Evolutionary conservation across 2,113 vertebrate genomes (phyloP).

Genomic region (Solenodon paradoxus): DNA sequence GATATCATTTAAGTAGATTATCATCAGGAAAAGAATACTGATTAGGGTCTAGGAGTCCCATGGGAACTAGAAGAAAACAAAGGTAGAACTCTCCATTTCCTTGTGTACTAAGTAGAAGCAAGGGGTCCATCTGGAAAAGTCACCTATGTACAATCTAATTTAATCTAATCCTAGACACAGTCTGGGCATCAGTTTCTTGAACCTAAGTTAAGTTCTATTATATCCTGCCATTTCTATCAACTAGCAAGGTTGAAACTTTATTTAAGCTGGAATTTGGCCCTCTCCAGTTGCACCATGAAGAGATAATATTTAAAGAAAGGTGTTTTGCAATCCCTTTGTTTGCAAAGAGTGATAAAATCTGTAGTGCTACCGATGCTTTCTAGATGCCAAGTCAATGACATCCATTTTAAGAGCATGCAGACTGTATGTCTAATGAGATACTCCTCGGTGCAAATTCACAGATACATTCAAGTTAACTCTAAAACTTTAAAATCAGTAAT

Average conservation of each 20-base stretch:
- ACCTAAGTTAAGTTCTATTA: neutral
- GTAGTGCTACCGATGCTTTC: slow-evolving; percentile 75
- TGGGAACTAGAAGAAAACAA: neutral
- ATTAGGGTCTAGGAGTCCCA: neutral
- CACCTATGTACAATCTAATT: neutral
- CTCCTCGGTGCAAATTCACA: slow-evolving; percentile 73
- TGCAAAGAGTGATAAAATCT: slow-evolving; percentile 82
- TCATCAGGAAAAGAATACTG: slow-evolving; percentile 24
- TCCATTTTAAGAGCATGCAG: slow-evolving; percentile 77
- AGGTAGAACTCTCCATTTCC: neutral
- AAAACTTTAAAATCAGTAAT: slow-evolving; percentile 74
- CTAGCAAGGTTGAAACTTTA: slow-evolving; percentile 2
- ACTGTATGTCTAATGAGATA: slow-evolving; percentile 76
- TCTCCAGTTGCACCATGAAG: neutral
- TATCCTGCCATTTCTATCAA: neutral
- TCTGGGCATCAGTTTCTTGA: neutral
- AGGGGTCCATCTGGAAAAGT: neutral
- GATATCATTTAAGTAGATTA: slow-evolving; percentile 11
- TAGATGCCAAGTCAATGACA: slow-evolving; percentile 80
- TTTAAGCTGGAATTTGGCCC: slow-evolving; percentile 56
- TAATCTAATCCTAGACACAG: neutral
- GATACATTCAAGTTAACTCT: slow-evolving; percentile 72
- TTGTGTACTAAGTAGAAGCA: neutral
- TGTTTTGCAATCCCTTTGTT: slow-evolving; percentile 80
- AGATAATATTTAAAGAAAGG: slow-evolving; percentile 74